These are phyloP conservation scores for Phataginus tricuspis DNA, from an alignment of 2,797 vertebrate species.

Conservation along the genomic window DNA sequence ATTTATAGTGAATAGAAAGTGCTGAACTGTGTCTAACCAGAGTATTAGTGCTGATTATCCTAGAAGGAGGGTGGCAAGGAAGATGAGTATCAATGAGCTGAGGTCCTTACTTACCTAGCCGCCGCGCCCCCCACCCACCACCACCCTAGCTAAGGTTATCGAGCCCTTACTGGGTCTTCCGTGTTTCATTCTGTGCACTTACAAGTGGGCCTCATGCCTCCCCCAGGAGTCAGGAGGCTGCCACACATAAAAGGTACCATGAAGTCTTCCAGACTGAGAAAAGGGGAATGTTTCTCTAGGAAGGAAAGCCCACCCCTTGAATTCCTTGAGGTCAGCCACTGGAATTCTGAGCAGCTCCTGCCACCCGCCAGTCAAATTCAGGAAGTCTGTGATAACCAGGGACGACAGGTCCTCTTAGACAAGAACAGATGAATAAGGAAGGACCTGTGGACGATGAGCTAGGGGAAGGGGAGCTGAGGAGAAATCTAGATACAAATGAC, in stretches of 20 bases:
- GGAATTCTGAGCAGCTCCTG: not conserved
- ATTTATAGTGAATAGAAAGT: not conserved
- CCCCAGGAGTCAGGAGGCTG: not conserved
- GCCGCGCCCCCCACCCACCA: not conserved
- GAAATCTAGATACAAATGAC: not conserved
- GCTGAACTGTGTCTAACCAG: not conserved
- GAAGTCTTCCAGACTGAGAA: not conserved
- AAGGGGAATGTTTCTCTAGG: not conserved
- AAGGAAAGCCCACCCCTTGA: not conserved
- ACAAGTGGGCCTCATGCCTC: not conserved
- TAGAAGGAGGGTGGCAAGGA: not conserved
- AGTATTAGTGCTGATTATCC: not conserved
- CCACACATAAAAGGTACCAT: not conserved
- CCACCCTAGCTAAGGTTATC: not conserved
- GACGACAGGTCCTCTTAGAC: not conserved
- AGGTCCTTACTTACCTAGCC: not conserved
- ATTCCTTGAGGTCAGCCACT: not conserved
- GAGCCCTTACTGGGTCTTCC: not conserved
- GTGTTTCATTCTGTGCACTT: not conserved
- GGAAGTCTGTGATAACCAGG: not conserved
- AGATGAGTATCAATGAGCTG: no score
- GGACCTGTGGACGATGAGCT: not conserved
- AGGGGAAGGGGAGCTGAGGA: not conserved
- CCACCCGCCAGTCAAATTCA: not conserved
- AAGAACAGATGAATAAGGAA: not conserved